phyloP scores from a whole-genome alignment of 1,140 invertebrate species.

The Spodoptera litura region DNA sequence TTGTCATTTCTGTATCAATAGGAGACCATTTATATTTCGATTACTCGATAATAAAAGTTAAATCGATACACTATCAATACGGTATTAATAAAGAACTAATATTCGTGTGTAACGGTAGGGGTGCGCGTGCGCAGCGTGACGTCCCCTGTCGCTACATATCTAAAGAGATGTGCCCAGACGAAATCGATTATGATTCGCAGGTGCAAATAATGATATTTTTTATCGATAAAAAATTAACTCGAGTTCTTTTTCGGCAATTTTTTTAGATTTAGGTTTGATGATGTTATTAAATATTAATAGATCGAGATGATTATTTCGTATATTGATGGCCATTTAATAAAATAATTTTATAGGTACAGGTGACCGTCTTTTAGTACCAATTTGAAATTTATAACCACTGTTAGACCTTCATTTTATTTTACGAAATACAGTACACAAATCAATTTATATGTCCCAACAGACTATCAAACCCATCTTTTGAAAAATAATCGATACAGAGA shows the following conservation, averaged over 20 bases:
- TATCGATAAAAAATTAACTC: slow-evolving; percentile 58
- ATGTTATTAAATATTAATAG: slow-evolving; percentile 59
- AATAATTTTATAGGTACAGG: slow-evolving; percentile 6
- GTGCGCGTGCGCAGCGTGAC: slow-evolving; percentile 72
- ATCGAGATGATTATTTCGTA: slow-evolving; percentile 44
- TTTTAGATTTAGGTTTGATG: slow-evolving; percentile 46
- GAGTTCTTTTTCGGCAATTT: slow-evolving; percentile 56
- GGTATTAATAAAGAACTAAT: slow-evolving; percentile 46
- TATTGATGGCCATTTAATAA: slow-evolving; percentile 42
- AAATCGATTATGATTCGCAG: slow-evolving; percentile 80
- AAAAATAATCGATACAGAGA: too few species aligned
- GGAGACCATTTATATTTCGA: slow-evolving; percentile 22
- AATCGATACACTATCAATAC: slow-evolving; percentile 36
- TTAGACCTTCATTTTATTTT: too few species aligned
- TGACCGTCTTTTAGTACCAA: too few species aligned
- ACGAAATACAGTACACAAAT: too few species aligned
- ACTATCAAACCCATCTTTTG: too few species aligned
- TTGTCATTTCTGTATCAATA: slow-evolving; percentile 37
- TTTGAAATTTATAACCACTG: too few species aligned
- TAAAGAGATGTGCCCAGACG: slow-evolving; percentile 60
- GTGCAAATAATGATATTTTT: slow-evolving; percentile 76
- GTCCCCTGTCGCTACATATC: slow-evolving; percentile 61
- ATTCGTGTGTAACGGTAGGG: slow-evolving; percentile 64
- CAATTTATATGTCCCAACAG: too few species aligned
- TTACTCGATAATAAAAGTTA: slow-evolving; percentile 44